Evolutionary conservation across 1,140 invertebrate genomes (phyloP).

Genomic region (Branchinecta lindahli): DNA sequence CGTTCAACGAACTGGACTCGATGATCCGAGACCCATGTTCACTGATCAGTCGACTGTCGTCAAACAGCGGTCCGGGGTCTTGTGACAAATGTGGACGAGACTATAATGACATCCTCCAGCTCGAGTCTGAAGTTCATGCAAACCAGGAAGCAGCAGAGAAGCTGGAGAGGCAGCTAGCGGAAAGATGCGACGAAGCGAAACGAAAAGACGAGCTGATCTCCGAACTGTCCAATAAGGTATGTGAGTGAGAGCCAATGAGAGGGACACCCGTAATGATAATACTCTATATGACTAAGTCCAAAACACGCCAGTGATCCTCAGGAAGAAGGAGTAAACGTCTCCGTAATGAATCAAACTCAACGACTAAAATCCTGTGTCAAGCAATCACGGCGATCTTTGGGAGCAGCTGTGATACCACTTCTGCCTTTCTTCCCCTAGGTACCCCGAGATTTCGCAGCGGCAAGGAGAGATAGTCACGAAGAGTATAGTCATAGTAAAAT

Average conservation of each 20-base stretch:
- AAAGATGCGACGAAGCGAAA: constrained; percentile 60
- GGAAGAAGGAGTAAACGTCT: too few relatives aligned
- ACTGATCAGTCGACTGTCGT: constrained; percentile 43
- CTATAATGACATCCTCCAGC: constrained; percentile 31
- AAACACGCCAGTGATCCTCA: too few relatives aligned
- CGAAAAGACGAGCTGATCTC: constrained; percentile 58
- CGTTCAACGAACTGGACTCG: constrained; percentile 32
- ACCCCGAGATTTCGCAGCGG: too few relatives aligned
- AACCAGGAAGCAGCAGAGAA: constrained; percentile 45
- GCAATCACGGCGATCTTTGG: too few relatives aligned
- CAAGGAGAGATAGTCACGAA: too few relatives aligned
- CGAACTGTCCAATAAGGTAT: constrained; percentile 60
- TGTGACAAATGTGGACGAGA: constrained; percentile 33
- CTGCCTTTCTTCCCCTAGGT: too few relatives aligned
- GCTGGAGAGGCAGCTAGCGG: constrained; percentile 49
- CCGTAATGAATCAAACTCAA: too few relatives aligned
- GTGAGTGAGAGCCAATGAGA: constrained; percentile 17
- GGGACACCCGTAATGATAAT: too few relatives aligned
- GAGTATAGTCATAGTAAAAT: too few relatives aligned
- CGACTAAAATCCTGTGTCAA: too few relatives aligned
- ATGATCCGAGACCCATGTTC: constrained; percentile 29
- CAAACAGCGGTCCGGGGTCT: constrained; percentile 43
- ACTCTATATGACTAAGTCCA: too few relatives aligned
- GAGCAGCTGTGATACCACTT: too few relatives aligned
- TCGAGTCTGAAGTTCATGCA: constrained; percentile 34